phyloP scores from a whole-genome alignment of 1,140 invertebrate species.

The Aporrectodea caliginosa region DNA sequence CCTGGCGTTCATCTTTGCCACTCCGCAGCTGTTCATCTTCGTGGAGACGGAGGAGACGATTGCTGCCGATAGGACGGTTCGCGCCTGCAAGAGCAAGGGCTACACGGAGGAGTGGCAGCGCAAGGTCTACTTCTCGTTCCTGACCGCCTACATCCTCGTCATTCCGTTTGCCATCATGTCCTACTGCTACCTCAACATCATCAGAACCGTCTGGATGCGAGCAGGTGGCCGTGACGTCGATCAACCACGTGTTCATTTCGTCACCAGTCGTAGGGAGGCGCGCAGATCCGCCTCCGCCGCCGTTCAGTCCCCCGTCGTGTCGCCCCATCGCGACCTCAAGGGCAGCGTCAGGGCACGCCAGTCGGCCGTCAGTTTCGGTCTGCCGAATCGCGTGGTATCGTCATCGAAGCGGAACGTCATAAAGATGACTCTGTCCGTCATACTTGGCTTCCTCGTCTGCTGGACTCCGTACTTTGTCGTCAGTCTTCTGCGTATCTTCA shows the following conservation, averaged over 20 bases:
- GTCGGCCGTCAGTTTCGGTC: conserved; percentile 26
- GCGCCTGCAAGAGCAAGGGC: conserved; percentile 5
- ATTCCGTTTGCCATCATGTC: conserved; percentile 44
- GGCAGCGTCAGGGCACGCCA: neutral
- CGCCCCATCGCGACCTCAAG: neutral
- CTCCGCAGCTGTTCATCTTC: conserved; percentile 58
- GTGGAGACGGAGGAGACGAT: conserved; percentile 38
- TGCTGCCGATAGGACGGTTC: conserved; percentile 34
- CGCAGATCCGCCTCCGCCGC: neutral
- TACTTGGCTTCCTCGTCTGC: conserved; percentile 56
- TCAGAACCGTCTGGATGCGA: conserved; percentile 43
- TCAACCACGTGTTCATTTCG: neutral
- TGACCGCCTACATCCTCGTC: conserved; percentile 45
- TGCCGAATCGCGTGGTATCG: conserved; percentile 40
- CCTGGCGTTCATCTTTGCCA: conserved; percentile 53
- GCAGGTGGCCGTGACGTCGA: neutral
- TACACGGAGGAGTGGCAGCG: conserved; percentile 49
- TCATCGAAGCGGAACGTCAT: conserved; percentile 46
- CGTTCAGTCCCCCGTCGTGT: neutral
- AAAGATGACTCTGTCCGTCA: conserved; percentile 57
- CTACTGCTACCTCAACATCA: conserved; percentile 49
- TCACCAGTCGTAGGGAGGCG: neutral
- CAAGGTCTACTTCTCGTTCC: conserved; percentile 47
- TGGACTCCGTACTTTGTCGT: conserved; percentile 57
- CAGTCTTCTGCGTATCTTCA: conserved; percentile 44